Evolutionary conservation across 2,113 vertebrate genomes (phyloP), one percentile per base, ranked within the genome.

Genomic region (Heptranchias perlo): DNA sequence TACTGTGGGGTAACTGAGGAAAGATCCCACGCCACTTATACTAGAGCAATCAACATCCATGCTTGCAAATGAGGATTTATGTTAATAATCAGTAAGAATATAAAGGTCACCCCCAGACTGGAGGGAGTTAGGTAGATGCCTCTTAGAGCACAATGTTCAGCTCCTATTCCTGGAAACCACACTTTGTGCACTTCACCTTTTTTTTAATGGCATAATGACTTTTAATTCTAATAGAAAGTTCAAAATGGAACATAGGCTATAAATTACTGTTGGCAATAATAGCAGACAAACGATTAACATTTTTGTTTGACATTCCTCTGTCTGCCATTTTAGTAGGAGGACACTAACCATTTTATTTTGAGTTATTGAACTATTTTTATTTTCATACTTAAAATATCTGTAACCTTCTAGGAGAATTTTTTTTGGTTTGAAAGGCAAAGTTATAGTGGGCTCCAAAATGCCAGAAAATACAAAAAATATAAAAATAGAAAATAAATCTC

Each of bases 221-320:
- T 89, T 89, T 89, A 89, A 3, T 89, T 52, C 11, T 35, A 10
- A 14, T 89, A 2, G 86, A 58, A 89, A 28, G 49, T 95, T 69
- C 65, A 44, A 96, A 61, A 58, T 62, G 44, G 47, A 64, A 47
- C 39, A 91, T 91, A 25, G 21, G 54, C 28, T 21, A 95, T 49
- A 95, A 89, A 54, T 87, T 54, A 87, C 25, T 54, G 86, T 58
- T 89, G 86, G 31, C 86, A 89, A 89, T 89, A 89, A 35, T 31
- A 89, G 49, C 28, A 58, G 10, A 89, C 49, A 58, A 89, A 13
- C 49, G 25, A 54, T 89, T 35, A 89, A 89, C 86, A 89, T 54
- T 89, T 89, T 89, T 89, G 49, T 54, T 89, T 35, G 13, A 58
- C 52, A 54, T 89, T 89, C 86, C 86, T 89, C 86, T 82, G 76